A percentile compares a stretch with the other conserved stretches of the same genome.
phyloP scores from a whole-genome alignment of 2,797 vertebrate species.

The Smutsia temminckii region DNA sequence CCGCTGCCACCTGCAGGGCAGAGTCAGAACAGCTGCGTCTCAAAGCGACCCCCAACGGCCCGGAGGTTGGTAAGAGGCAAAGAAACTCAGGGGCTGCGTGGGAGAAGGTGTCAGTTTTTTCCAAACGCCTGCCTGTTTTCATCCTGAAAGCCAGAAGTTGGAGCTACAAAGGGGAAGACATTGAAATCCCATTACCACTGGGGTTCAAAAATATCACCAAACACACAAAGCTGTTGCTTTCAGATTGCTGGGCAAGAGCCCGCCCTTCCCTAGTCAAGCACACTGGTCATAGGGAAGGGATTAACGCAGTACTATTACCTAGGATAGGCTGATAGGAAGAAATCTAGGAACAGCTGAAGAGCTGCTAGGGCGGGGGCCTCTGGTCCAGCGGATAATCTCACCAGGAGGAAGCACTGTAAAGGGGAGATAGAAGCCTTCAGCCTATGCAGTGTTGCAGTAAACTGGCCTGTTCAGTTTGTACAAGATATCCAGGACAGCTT shows the following conservation, averaged over 20 bases:
- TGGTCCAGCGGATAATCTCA: slow-evolving; percentile 12
- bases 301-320: neutral
- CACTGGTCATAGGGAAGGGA: neutral
- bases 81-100: slow-evolving; percentile 64
- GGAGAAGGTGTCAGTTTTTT: slow-evolving; percentile 55
- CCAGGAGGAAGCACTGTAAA: slow-evolving; percentile 34
- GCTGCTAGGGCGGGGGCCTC: neutral
- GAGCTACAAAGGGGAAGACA: slow-evolving; percentile 39
- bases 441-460: slow-evolving; percentile 63
- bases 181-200: neutral
- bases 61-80: slow-evolving; percentile 61
- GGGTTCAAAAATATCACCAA: slow-evolving; percentile 21
- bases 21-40: slow-evolving; percentile 57
- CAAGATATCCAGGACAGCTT: slow-evolving; percentile 68
- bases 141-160: slow-evolving; percentile 40
- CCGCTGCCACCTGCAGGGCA: slow-evolving; percentile 95
- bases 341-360: neutral
- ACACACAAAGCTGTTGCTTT: slow-evolving; percentile 21
- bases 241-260: neutral
- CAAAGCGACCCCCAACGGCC: neutral
- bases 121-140: slow-evolving; percentile 46
- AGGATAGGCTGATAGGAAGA: neutral
- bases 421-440: slow-evolving; percentile 48
- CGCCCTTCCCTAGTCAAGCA: neutral
- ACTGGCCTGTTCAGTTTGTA: slow-evolving; percentile 72